Percentiles rank a stretch among this genome's conserved stretches.
These are phyloP conservation scores for Eulacestoma nigropectus DNA, from an alignment of 2,113 vertebrate genomes.

Conservation along the genomic window DNA sequence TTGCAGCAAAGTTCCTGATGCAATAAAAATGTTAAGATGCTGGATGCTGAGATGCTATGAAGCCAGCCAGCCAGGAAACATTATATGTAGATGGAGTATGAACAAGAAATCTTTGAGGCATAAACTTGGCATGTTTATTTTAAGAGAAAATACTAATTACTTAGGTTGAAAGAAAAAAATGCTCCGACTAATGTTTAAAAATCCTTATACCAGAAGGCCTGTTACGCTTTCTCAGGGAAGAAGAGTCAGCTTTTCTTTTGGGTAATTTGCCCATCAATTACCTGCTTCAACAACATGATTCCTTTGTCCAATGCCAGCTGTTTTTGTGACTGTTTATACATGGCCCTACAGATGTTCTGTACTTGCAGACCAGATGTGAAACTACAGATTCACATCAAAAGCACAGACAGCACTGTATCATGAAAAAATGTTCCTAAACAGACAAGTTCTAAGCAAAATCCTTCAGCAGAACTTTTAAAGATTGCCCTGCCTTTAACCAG, in stretches of 20 bases:
- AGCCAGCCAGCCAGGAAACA: background rate
- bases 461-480: background rate
- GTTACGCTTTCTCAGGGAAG: background rate
- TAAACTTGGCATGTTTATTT: background rate
- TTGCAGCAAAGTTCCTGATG: background rate
- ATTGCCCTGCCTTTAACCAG: background rate
- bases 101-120: background rate
- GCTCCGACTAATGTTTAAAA: background rate
- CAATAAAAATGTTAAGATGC: background rate
- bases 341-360: background rate
- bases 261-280: background rate
- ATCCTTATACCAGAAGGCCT: background rate
- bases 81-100: background rate
- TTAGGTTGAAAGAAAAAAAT: background rate
- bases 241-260: background rate
- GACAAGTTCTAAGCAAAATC: background rate
- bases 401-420: background rate
- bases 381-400: background rate
- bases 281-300: background rate
- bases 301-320: background rate
- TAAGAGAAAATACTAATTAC: constrained; percentile 2
- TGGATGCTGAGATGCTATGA: background rate
- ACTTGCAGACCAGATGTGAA: background rate
- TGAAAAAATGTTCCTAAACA: background rate
- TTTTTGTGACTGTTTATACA: background rate